These are phyloP conservation scores for Characodon lateralis DNA, from an alignment of 2,797 vertebrate genomes.

Conservation along the genomic window DNA sequence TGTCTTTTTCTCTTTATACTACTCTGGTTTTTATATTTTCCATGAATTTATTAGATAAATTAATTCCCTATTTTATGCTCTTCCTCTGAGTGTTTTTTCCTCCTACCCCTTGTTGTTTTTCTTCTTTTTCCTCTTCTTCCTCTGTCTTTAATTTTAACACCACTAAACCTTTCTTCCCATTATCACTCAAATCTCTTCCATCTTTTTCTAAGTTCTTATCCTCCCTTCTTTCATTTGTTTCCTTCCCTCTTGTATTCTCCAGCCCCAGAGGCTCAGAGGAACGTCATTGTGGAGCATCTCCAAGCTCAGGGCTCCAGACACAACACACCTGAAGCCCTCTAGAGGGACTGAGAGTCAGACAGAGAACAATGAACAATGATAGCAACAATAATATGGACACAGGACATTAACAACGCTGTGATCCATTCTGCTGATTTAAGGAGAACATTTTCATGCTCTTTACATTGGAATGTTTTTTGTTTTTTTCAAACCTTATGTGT, in stretches of 20 bases:
- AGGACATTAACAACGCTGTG: slow-evolving; percentile 13
- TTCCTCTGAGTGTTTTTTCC: no score
- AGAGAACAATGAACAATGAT: slow-evolving; percentile 37
- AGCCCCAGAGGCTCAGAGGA: slow-evolving; percentile 52
- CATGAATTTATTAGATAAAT: neutral
- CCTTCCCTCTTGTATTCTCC: neutral
- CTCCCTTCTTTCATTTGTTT: neutral
- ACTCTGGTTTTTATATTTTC: neutral
- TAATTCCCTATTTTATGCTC: neutral
- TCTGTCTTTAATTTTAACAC: no score
- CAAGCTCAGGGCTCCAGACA: slow-evolving; percentile 63
- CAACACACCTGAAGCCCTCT: slow-evolving; percentile 50
- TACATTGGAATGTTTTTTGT: neutral
- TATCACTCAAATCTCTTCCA: neutral
- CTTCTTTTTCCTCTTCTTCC: neutral
- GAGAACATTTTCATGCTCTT: neutral
- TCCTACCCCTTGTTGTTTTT: neutral
- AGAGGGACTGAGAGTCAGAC: slow-evolving; percentile 20
- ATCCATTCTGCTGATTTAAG: neutral
- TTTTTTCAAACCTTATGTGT: neutral
- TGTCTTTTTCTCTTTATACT: neutral
- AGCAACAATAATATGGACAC: slow-evolving; percentile 27
- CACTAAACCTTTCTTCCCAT: neutral
- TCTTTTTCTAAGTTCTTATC: neutral
- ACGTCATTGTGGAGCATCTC: slow-evolving; percentile 70